Percentiles rank a stretch among this genome's conserved stretches.
Evolutionary conservation across 2,113 vertebrate genomes (phyloP).

Genomic region (Speoplatyrhinus poulsoni): DNA sequence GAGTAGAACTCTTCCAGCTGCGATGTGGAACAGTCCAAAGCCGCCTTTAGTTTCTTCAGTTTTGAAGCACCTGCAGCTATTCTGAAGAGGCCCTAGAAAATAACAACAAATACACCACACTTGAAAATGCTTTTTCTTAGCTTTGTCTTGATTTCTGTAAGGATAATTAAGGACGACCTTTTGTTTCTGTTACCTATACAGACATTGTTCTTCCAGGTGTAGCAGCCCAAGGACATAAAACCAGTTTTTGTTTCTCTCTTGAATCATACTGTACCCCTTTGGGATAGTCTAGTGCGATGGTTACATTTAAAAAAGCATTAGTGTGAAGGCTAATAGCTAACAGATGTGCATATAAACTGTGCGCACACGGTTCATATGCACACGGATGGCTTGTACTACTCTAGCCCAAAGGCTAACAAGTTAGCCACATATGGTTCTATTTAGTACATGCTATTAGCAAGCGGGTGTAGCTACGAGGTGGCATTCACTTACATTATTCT

Average conservation of each 20-base stretch:
- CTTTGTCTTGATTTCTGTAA: too few relatives aligned
- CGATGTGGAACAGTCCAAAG: conserved; percentile 96
- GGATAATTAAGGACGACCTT: neutral
- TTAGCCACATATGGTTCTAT: conserved; percentile 54
- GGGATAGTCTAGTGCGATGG: conserved; percentile 26
- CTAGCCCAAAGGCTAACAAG: conserved; percentile 34
- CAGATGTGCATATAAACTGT: conserved; percentile 38
- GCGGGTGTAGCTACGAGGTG: neutral
- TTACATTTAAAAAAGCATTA: conserved; percentile 37
- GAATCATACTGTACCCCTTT: conserved; percentile 6
- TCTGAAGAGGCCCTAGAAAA: conserved; percentile 89
- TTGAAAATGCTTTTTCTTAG: too few relatives aligned
- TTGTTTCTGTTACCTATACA: conserved; percentile 16
- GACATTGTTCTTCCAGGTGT: conserved; percentile 27
- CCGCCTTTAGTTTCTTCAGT: conserved; percentile 96
- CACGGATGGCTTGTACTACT: conserved; percentile 2
- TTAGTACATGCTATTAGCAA: conserved; percentile 26
- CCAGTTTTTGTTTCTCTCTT: conserved; percentile 25
- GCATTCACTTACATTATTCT: conserved; percentile 1
- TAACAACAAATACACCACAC: neutral
- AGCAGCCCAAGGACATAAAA: conserved; percentile 12
- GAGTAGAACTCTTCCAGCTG: conserved; percentile 98
- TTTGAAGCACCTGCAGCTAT: conserved; percentile 97
- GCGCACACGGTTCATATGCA: conserved; percentile 14
- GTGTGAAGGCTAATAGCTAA: conserved; percentile 40